Conservation (phyloP, 2,113 vertebrate species). For the Eonycteris spelaea region DNA sequence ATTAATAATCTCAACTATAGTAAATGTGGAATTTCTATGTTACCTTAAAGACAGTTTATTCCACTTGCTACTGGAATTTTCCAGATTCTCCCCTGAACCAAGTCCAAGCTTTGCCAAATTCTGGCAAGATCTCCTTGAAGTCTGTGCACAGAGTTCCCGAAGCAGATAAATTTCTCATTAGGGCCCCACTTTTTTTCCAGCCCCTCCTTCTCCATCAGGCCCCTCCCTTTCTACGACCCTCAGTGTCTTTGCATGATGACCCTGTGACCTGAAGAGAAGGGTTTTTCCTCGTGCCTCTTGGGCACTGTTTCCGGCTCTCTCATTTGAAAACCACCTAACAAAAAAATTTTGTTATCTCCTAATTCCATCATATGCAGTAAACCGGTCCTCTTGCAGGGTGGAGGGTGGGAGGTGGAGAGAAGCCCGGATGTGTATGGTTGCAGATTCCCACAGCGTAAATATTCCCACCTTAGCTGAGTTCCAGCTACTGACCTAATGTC, state of each 20-base stretch:
- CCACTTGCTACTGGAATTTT: not conserved
- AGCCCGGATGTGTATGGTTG: not conserved
- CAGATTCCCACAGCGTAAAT: not conserved
- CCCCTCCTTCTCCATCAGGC: not conserved
- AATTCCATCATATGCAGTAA: not conserved
- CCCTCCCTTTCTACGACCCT: not conserved
- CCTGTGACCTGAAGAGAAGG: not conserved
- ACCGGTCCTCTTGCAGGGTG: not conserved
- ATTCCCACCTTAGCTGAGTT: not conserved
- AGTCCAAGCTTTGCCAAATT: not conserved
- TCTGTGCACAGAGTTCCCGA: not conserved
- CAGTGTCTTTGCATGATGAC: not conserved
- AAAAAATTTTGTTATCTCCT: not conserved
- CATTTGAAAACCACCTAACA: not conserved
- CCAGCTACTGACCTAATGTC: not conserved
- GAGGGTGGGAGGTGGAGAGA: not conserved
- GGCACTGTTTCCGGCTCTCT: not conserved
- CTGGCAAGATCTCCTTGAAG: not conserved
- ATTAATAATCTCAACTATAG: not conserved
- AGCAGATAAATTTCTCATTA: not conserved
- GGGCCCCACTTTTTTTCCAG: not conserved
- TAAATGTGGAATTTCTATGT: not conserved
- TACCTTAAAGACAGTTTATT: not conserved
- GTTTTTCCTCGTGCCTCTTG: not conserved
- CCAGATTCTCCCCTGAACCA: not conserved